Evolutionary conservation across 2,797 vertebrate genomes (phyloP).

Genomic region (Anableps anableps): DNA sequence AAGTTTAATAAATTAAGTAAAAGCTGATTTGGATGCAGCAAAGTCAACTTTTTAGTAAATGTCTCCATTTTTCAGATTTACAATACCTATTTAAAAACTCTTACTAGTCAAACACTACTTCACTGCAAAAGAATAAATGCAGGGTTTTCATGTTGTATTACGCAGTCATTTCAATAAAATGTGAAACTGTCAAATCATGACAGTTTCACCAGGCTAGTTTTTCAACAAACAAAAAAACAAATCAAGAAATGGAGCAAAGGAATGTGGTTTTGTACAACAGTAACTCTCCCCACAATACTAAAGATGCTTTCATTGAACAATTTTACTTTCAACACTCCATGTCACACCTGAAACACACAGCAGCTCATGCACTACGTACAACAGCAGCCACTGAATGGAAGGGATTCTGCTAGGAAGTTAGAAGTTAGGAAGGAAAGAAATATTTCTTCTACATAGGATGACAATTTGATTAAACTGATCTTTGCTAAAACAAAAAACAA

Average conservation of each 20-base stretch:
- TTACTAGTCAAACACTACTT: background rate
- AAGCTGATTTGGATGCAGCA: too few species aligned
- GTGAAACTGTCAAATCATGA: background rate
- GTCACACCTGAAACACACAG: background rate
- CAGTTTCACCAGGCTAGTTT: too few species aligned
- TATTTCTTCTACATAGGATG: background rate
- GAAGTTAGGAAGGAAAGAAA: constrained; percentile 25
- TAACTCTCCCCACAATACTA: background rate
- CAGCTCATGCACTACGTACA: background rate
- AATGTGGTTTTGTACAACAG: background rate
- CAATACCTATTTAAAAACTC: too few species aligned
- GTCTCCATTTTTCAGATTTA: too few species aligned
- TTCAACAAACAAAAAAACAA: too few species aligned
- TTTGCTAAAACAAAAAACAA: background rate
- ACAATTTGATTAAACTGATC: background rate
- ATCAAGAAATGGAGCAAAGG: background rate
- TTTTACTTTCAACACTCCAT: background rate
- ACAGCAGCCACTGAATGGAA: background rate
- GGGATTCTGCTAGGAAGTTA: constrained; percentile 17
- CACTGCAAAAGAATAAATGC: background rate
- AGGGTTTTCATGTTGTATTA: background rate
- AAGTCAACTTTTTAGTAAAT: too few species aligned
- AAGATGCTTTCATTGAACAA: background rate
- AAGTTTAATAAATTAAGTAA: too few species aligned
- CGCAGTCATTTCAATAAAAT: background rate